Evolutionary conservation across 2,113 vertebrate genomes (phyloP).

Genomic region (Corynorhinus townsendii): DNA sequence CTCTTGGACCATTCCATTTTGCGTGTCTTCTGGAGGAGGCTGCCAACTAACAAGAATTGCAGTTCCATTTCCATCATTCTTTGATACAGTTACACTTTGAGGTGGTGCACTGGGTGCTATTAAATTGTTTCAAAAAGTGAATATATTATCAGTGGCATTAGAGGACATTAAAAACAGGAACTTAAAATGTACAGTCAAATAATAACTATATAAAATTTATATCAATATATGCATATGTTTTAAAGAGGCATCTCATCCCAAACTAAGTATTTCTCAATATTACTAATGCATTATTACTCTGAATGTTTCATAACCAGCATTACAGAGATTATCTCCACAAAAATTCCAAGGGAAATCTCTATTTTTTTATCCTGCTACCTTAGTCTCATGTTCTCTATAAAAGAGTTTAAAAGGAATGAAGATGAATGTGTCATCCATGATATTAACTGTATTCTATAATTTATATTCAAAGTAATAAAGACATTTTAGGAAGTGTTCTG

Average conservation of each 20-base stretch:
- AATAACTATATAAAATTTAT: not conserved
- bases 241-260: not conserved
- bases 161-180: not conserved
- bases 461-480: not conserved
- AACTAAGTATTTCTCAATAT: not conserved
- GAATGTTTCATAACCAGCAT: not conserved
- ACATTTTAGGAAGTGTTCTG: not conserved
- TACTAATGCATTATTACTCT: not conserved
- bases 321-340: not conserved
- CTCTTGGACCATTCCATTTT: slow-evolving; percentile 96
- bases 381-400: not conserved
- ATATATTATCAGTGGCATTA: not conserved
- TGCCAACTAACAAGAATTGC: slow-evolving; percentile 95
- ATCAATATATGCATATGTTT: not conserved
- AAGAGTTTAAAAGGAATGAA: not conserved
- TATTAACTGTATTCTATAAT: not conserved
- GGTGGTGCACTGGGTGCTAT: slow-evolving; percentile 96
- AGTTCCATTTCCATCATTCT: slow-evolving; percentile 95
- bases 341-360: not conserved
- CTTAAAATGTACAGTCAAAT: not conserved
- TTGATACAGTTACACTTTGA: slow-evolving; percentile 91
- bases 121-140: slow-evolving; percentile 65
- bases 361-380: not conserved
- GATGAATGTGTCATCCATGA: not conserved
- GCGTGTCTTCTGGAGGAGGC: slow-evolving; percentile 94